Base-by-base conservation (phyloP, 1,140 invertebrate species). In the Mactra quadrangularis region DNA sequence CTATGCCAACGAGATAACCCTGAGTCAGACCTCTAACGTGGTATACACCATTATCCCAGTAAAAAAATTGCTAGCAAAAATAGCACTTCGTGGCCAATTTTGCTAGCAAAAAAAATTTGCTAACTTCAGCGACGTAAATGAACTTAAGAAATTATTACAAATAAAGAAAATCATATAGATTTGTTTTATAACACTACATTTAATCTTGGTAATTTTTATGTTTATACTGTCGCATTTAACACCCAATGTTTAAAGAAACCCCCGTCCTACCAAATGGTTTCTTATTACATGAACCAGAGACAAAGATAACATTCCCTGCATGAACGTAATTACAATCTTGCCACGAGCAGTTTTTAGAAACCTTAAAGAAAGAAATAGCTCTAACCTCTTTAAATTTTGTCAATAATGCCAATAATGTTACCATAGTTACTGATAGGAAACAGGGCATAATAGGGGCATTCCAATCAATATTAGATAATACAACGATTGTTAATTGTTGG, bases 241-340 rank as follows among this genome's bases (percentile, higher is more conserved):
- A 76, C 22, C 72, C 53, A 1, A 76, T 76, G 72, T 76, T 76
- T 60, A 76, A 76, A 60, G 72, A 60, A 41, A 60, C n/a, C 38
- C 72, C 72, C 11, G 38, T 76, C 1, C 11, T 76, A 7, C 72
- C 33, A 25, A 45, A 41, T 4, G 53, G 33, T 41, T 76, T 76
- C 29, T 60, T 76, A 55, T 6, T 76, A 11, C 72, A 76, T 38
- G 72, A 76, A n/a, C n/a, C n/a, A n/a, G n/a, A n/a, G n/a, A n/a
- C n/a, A n/a, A n/a, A n/a, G n/a, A n/a, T n/a, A n/a, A n/a, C n/a
- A n/a, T n/a, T n/a, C n/a, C n/a, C n/a, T n/a, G n/a, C n/a, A n/a
- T n/a, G n/a, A 45, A 60, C 53, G 27, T 60, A 76, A 47, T 60
- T 9, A 31, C 72, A 60, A 41, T 27, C 19, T 1, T 76, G 72